These are phyloP conservation scores for Streptopelia turtur DNA, from an alignment of 2,797 vertebrate species.

Conservation along the genomic window DNA sequence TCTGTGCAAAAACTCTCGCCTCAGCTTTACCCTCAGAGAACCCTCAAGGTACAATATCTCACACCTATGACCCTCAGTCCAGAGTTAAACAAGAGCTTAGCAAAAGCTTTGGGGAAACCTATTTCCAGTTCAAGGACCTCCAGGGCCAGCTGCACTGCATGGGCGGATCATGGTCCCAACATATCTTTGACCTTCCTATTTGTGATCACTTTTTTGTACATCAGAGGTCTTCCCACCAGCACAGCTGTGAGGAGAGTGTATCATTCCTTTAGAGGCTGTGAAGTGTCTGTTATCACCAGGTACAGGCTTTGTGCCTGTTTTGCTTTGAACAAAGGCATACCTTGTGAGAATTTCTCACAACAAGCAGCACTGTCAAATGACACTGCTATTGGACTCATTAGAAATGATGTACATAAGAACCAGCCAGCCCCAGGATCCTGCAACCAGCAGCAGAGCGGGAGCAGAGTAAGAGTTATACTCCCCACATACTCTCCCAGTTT, in stretches of 20 bases:
- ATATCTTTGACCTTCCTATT: not conserved
- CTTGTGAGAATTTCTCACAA: not conserved
- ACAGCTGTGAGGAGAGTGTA: not conserved
- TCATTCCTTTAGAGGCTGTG: not conserved
- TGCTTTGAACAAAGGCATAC: not conserved
- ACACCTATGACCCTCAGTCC: not conserved
- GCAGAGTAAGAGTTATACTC: not conserved
- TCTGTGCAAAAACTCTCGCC: not conserved
- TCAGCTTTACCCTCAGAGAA: not conserved
- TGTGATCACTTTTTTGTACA: not conserved
- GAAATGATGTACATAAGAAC: accelerated
- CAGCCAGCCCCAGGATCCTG: accelerated
- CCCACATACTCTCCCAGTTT: not conserved
- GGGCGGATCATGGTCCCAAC: not conserved
- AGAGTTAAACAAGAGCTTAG: not conserved
- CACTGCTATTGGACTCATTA: accelerated
- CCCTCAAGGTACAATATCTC: not conserved
- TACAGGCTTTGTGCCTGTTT: not conserved
- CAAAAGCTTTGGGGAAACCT: not conserved
- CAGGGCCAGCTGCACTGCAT: not conserved
- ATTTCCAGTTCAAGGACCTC: not conserved
- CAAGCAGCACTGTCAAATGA: not conserved
- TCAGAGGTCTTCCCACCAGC: not conserved
- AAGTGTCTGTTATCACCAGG: not conserved
- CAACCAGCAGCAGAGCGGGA: not conserved